Conservation (phyloP, 64 coral and sea anemone species). For the Dendronephthya gigantea region DNA sequence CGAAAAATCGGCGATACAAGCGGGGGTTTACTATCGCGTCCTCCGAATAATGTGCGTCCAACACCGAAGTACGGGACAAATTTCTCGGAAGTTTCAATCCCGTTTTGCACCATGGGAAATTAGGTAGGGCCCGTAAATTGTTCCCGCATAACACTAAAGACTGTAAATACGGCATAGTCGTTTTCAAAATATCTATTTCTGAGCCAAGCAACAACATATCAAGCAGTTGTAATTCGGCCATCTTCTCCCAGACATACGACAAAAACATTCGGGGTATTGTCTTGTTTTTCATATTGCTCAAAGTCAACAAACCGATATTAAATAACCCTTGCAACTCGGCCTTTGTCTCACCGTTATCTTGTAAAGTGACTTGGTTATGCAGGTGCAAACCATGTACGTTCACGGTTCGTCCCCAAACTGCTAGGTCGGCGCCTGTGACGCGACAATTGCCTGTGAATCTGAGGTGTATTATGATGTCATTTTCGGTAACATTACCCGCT, state of each 20-base stretch:
- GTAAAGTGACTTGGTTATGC: neutral
- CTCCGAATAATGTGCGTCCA: constrained; percentile 47
- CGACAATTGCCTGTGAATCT: constrained; percentile 8
- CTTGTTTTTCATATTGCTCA: neutral
- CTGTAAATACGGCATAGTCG: constrained; percentile 49
- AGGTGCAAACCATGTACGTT: constrained; percentile 9
- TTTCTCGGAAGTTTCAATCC: constrained; percentile 35
- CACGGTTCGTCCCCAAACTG: constrained; percentile 18
- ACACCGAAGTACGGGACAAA: constrained; percentile 18
- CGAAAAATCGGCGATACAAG: constrained; percentile 55
- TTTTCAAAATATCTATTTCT: constrained; percentile 20
- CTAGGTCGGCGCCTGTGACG: constrained; percentile 1
- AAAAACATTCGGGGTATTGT: neutral
- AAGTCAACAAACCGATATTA: neutral
- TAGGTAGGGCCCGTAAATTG: constrained; percentile 32
- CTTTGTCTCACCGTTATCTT: neutral
- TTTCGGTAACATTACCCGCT: constrained; percentile 18
- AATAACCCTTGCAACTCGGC: neutral
- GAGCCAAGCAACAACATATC: constrained; percentile 19
- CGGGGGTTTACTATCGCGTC: constrained; percentile 21
- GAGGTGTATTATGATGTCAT: constrained; percentile 35
- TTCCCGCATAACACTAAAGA: constrained; percentile 36
- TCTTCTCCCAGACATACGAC: constrained; percentile 14
- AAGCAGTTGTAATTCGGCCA: constrained; percentile 44
- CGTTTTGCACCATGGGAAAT: constrained; percentile 49